Evolutionary conservation across 2,888 invertebrate genomes (phyloP).

Genomic region (Aphodius granarius): DNA sequence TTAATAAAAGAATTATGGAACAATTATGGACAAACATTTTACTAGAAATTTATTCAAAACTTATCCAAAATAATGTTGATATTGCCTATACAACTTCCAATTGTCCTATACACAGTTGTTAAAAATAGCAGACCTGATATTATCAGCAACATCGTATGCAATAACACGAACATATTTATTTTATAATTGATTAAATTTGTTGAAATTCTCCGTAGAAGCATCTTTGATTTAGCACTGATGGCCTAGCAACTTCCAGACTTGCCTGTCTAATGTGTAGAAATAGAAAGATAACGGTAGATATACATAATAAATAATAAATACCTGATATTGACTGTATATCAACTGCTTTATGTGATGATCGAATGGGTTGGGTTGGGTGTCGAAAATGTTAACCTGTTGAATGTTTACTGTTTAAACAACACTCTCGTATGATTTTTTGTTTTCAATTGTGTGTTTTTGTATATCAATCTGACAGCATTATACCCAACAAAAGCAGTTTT

Average conservation of each 20-base stretch:
- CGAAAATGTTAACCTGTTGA: slow-evolving; percentile 11
- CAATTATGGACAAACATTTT: too few relatives aligned
- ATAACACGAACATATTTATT: too few relatives aligned
- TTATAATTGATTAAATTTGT: too few relatives aligned
- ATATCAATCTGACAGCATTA: background rate
- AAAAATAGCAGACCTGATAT: too few relatives aligned
- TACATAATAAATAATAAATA: slow-evolving; percentile 8
- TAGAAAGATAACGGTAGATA: background rate
- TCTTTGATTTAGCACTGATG: background rate
- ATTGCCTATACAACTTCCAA: too few relatives aligned
- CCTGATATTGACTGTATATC: slow-evolving; percentile 10
- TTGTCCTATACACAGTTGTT: too few relatives aligned
- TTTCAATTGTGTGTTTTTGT: background rate
- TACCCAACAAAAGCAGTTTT: background rate
- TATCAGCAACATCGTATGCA: too few relatives aligned
- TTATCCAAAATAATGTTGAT: too few relatives aligned
- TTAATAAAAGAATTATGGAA: too few relatives aligned
- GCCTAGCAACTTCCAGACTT: background rate
- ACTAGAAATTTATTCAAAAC: too few relatives aligned
- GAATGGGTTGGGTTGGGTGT: slow-evolving; percentile 11
- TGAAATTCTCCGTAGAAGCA: too few relatives aligned
- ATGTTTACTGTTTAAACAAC: slow-evolving; percentile 3
- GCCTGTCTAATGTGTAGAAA: background rate
- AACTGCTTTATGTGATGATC: slow-evolving; percentile 12
- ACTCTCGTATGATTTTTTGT: background rate